These are phyloP conservation scores for Fukomys damarensis DNA, from an alignment of 2,113 vertebrate genomes.

Conservation along the genomic window DNA sequence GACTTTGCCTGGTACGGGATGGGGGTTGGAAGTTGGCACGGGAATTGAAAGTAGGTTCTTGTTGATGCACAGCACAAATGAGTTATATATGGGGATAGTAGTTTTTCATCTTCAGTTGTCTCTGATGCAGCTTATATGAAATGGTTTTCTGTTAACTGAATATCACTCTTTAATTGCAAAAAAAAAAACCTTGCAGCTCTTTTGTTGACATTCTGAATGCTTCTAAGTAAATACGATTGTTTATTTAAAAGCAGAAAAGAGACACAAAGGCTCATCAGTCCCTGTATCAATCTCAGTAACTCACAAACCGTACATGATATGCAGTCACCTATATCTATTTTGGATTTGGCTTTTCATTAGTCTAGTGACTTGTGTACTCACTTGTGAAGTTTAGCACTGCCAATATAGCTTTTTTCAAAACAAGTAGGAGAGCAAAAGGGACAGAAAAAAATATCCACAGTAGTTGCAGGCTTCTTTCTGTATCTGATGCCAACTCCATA, in stretches of 20 bases:
- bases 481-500: not conserved
- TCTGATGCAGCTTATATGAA: not conserved
- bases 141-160: not conserved
- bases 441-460: not conserved
- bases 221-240: not conserved
- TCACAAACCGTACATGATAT: not conserved
- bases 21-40: not conserved
- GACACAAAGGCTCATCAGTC: not conserved
- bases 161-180: not conserved
- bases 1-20: not conserved
- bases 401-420: not conserved
- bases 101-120: not conserved
- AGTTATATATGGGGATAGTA: not conserved
- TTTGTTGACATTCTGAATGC: not conserved
- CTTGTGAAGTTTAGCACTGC: not conserved
- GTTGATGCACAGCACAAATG: not conserved
- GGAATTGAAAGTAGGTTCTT: not conserved
- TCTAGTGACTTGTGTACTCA: not conserved
- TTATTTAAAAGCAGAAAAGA: slow-evolving; percentile 33
- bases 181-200: not conserved
- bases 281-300: not conserved
- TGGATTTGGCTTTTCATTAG: not conserved
- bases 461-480: not conserved
- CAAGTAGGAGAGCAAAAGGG: not conserved
- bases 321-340: not conserved